Evolutionary conservation across 1,140 invertebrate genomes (phyloP), one percentile per base, ranked within the genome.

Genomic region (Polyergus mexicanus): DNA sequence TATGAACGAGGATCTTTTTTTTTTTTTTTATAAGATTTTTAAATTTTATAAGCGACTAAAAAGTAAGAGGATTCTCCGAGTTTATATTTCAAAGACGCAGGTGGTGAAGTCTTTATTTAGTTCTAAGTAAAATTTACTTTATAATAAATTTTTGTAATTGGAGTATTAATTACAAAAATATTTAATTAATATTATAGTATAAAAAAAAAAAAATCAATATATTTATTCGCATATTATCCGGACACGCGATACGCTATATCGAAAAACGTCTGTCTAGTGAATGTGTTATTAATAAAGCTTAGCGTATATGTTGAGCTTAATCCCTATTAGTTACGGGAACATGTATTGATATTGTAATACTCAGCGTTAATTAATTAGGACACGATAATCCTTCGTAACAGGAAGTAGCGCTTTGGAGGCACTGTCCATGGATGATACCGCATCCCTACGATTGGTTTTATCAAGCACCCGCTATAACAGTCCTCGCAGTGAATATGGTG

Each of bases 361-460:
- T 47, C 16, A 51, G 19, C 28, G 3, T 19, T 74, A 35, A 69
- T 80, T 83, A 62, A 80, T 72, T 47, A 35, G 3, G 28, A 47
- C 44, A 54, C 22, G 13, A 72, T 72, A 19, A 22, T 51, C 54
- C 8, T 51, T 51, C 6, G 3, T 28, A 38, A n/a, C 86, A 95
- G 94, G 92, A 95, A 54, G 88, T 90, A 6, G 92, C 86, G 8
- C 75, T 95, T 32, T 92, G 90, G 86, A 95, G 94, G 44, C 94
- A 96, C 89, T 98, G 97, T 91, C 94, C 96, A 0, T 98, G 97
- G 97, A 97, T 98, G 96, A 95, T 95, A 69, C 96, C 96, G 84
- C 97, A 97, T 92, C 95, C 96, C 32, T 96, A 96, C 66, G 98
- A 98, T 92, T 98, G 97, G 97, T 97, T 98, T 84, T 97, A 97